Evolutionary conservation across 2,888 invertebrate species (phyloP), one percentile per base, ranked within the genome.

Genomic region (Ernsta delagoae): DNA sequence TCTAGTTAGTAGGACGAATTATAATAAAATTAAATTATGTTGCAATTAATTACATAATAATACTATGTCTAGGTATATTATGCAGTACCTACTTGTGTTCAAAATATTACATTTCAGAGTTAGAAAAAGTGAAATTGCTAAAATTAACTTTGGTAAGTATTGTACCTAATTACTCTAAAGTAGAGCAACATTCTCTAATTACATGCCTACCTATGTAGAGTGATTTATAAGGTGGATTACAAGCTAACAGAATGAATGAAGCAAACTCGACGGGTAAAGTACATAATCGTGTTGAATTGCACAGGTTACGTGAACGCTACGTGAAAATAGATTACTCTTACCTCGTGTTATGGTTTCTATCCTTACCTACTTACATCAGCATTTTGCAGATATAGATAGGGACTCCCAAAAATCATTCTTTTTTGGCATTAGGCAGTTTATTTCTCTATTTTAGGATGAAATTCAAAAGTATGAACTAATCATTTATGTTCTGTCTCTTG

Each of bases 321-420:
- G 45, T 48, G 50, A 48, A 50, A 61, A 61, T 61, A 36, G 61
- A 61, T 48, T 61, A 61, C 61, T 61, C 48, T 61, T 48, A 61
- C 61, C 48, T 34, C n/a, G n/a, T 31, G 34, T 61, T 34, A 48
- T 48, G 34, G 48, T 45, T 24, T 34, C n/a, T 50, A 24, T 50
- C 61, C 48, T 7, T 39, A 39, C 48, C 1, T 39, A 39, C 6
- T 7, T 50, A 61, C 9, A 31, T 53, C 53, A 53, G 4, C 53
- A 31, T 31, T 53, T 53, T 53, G 24, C 24, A 53, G 4, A 3
- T 16, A 53, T 31, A 31, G 1, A 31, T 31, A 31, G 1, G 2
- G 31, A 31, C 31, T 31, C 31, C 31, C 31, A 31, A 31, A 31
- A 31, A 31, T 2, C 31, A 1, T 1, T 31, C 31, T 31, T 31